Conservation (phyloP, 2,113 vertebrate genomes). For the Sander vitreus region DNA sequence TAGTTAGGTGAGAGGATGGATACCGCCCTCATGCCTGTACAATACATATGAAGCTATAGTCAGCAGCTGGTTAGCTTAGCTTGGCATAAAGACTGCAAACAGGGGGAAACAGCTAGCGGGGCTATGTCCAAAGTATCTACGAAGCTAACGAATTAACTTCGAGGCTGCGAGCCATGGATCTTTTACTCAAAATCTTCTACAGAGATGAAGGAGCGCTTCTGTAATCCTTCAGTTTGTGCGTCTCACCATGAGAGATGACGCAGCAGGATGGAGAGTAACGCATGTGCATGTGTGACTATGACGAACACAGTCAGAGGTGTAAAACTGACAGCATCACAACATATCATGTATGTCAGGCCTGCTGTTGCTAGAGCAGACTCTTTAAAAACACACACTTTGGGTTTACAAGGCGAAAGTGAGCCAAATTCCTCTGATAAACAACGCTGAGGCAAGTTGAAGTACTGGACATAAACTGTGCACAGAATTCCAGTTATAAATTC, state of each 20-base stretch:
- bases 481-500: constrained; percentile 42
- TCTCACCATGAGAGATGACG: background rate
- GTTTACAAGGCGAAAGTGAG: constrained; percentile 58
- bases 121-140: background rate
- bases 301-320: constrained; percentile 26
- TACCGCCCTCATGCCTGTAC: background rate
- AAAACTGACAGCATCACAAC: constrained; percentile 16
- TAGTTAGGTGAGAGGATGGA: background rate
- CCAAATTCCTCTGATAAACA: constrained; percentile 69
- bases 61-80: background rate
- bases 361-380: constrained; percentile 51
- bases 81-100: background rate
- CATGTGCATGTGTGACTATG: constrained; percentile 17
- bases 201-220: constrained; percentile 41
- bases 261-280: background rate
- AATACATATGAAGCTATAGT: background rate
- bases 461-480: constrained; percentile 37
- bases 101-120: background rate
- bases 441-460: constrained; percentile 12
- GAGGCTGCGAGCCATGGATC: constrained; percentile 1
- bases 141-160: background rate
- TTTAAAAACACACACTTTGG: constrained; percentile 41
- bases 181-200: constrained; percentile 33
- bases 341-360: background rate
- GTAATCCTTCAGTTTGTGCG: constrained; percentile 31